Evolutionary conservation across 1,140 invertebrate species (phyloP).

Genomic region (Aphidius ervi): DNA sequence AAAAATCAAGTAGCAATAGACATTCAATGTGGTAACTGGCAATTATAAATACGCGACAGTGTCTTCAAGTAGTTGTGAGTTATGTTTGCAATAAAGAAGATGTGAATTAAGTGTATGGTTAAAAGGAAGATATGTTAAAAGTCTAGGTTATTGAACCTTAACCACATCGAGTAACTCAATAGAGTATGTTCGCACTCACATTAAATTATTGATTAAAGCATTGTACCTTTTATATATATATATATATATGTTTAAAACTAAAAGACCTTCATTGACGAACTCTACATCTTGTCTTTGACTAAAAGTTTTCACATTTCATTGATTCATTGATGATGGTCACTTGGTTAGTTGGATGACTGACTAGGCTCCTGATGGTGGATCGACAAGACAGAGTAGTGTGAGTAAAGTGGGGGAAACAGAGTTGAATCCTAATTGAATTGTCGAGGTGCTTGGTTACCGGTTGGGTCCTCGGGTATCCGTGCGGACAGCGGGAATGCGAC

Average conservation of each 20-base stretch:
- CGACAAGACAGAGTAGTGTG: neutral
- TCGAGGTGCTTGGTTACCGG: conserved; percentile 38
- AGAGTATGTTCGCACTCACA: conserved; percentile 52
- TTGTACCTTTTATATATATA: conserved; percentile 37
- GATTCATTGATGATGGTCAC: neutral
- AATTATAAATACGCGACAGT: conserved; percentile 4
- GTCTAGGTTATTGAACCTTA: conserved; percentile 33
- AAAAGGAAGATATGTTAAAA: conserved; percentile 26
- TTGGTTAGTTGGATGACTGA: no score
- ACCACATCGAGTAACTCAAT: conserved; percentile 52
- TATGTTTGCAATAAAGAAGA: conserved; percentile 1
- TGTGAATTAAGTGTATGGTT: conserved; percentile 1
- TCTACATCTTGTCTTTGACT: conserved; percentile 33
- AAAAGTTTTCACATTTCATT: conserved; percentile 38
- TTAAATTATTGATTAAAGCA: conserved; percentile 55
- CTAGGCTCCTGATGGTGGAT: no score
- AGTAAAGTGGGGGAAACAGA: conserved; percentile 13
- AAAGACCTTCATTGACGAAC: conserved; percentile 22
- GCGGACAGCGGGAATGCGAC: conserved; percentile 41
- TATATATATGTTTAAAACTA: no score
- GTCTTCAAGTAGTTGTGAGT: neutral
- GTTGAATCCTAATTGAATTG: conserved; percentile 48
- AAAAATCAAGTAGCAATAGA: neutral
- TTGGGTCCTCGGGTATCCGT: conserved; percentile 10
- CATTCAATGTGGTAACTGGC: conserved; percentile 1